Percentiles rank a stretch among this genome's conserved stretches.
Conservation (phyloP, 2,888 invertebrate genomes). For the Elegia similella region DNA sequence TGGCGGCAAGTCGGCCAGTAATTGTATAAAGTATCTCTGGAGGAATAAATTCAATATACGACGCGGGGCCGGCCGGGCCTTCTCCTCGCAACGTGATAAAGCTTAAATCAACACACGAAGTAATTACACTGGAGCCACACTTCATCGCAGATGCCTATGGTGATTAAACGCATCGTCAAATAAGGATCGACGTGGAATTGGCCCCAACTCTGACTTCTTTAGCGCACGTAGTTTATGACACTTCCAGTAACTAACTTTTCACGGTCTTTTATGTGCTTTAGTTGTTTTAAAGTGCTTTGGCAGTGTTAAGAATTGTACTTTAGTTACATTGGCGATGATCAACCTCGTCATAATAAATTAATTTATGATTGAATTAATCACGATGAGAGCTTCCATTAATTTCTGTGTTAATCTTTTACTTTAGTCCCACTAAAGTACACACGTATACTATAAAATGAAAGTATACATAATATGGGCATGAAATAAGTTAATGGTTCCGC, state of each 20-base stretch:
- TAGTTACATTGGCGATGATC: too few relatives aligned
- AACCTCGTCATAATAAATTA: too few relatives aligned
- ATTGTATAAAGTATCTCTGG: conserved; percentile 69
- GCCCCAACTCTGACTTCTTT: not conserved
- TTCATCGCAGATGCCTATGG: conserved; percentile 75
- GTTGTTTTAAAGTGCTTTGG: not conserved
- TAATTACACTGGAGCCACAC: conserved; percentile 76
- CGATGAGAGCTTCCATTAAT: too few relatives aligned
- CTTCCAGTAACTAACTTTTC: not conserved
- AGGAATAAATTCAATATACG: conserved; percentile 71
- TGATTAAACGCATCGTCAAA: conserved; percentile 49
- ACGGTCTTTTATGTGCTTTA: too few relatives aligned
- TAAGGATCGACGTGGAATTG: conserved; percentile 1
- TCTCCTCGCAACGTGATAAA: conserved; percentile 62
- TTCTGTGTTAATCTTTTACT: too few relatives aligned
- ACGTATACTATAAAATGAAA: too few relatives aligned
- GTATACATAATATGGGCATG: too few relatives aligned
- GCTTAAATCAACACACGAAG: conserved; percentile 79
- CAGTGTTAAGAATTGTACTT: not conserved
- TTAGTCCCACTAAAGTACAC: too few relatives aligned
- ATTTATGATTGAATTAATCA: not conserved
- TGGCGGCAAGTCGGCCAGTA: conserved; percentile 72
- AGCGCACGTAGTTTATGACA: not conserved
- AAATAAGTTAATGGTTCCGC: too few relatives aligned
- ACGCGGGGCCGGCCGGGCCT: conserved; percentile 45